Conservation (phyloP, 2,797 vertebrate species). For the Salarias fasciatus region DNA sequence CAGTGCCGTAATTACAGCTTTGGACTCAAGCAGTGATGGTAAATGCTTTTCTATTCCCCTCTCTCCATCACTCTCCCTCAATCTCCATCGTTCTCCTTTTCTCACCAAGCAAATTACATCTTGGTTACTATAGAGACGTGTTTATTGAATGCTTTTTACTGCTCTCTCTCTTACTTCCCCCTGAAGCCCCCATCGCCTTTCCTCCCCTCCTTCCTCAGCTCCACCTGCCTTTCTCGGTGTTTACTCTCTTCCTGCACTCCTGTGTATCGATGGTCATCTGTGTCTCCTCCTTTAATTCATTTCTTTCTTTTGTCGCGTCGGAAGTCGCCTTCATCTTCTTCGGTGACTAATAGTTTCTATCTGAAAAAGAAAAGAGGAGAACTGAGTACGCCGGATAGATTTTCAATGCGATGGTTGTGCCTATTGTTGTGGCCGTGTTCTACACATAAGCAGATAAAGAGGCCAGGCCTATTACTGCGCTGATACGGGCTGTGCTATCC, state of each 20-base stretch:
- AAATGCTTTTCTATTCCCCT: constrained; percentile 83
- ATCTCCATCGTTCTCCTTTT: constrained; percentile 72
- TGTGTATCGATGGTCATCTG: constrained; percentile 49
- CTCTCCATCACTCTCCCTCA: constrained; percentile 78
- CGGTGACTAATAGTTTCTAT: constrained; percentile 53
- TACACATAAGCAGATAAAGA: constrained; percentile 60
- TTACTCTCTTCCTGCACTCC: constrained; percentile 37
- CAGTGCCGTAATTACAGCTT: constrained; percentile 84
- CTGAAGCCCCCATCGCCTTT: constrained; percentile 19
- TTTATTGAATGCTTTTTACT: constrained; percentile 82
- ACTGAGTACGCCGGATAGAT: constrained; percentile 41
- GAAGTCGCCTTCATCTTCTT: constrained; percentile 26
- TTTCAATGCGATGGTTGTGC: constrained; percentile 43
- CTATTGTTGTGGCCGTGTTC: constrained; percentile 52
- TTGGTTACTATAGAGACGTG: constrained; percentile 86
- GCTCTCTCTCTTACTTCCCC: constrained; percentile 60
- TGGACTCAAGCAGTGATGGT: constrained; percentile 86
- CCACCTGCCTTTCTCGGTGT: constrained; percentile 38
- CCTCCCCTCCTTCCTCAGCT: constrained; percentile 17
- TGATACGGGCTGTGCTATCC: constrained; percentile 52
- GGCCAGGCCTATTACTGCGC: constrained; percentile 49
- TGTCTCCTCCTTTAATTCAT: constrained; percentile 42
- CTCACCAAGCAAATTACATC: constrained; percentile 84
- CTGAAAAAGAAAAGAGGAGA: constrained; percentile 51
- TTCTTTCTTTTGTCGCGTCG: constrained; percentile 49